Evolutionary conservation across 2,113 vertebrate species (phyloP).

Genomic region (human (Homo sapiens)): DNA sequence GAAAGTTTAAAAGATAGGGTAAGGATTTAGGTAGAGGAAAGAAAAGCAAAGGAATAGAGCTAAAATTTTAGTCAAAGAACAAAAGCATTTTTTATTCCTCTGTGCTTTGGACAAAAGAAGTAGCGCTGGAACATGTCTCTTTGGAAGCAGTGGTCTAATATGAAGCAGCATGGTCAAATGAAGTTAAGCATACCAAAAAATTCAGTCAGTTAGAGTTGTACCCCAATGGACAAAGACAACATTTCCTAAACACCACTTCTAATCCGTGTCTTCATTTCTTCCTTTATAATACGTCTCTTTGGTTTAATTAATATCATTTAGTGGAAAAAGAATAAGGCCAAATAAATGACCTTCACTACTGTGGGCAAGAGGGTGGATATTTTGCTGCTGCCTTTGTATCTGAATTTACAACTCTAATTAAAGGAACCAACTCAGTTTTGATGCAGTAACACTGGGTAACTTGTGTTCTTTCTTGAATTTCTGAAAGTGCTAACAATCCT

Average conservation of each 20-base stretch:
- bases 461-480: constrained; percentile 3
- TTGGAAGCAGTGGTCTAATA: background rate
- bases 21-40: background rate
- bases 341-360: background rate
- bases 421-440: constrained; percentile 43
- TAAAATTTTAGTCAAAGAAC: background rate
- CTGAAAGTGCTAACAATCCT: constrained; percentile 26
- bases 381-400: constrained; percentile 49
- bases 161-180: background rate
- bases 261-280: background rate
- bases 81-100: constrained; percentile 3
- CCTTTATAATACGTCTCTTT: constrained; percentile 34
- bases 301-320: constrained; percentile 46
- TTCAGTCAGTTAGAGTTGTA: background rate
- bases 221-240: background rate
- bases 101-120: background rate
- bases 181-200: background rate
- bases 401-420: constrained; percentile 61
- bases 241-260: background rate
- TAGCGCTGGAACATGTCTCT: background rate
- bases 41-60: background rate
- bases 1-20: background rate
- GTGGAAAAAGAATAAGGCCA: constrained; percentile 24
- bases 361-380: background rate
- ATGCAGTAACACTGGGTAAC: background rate